Evolutionary conservation across 2,797 vertebrate species (phyloP).

Genomic region (Poecile montanus): DNA sequence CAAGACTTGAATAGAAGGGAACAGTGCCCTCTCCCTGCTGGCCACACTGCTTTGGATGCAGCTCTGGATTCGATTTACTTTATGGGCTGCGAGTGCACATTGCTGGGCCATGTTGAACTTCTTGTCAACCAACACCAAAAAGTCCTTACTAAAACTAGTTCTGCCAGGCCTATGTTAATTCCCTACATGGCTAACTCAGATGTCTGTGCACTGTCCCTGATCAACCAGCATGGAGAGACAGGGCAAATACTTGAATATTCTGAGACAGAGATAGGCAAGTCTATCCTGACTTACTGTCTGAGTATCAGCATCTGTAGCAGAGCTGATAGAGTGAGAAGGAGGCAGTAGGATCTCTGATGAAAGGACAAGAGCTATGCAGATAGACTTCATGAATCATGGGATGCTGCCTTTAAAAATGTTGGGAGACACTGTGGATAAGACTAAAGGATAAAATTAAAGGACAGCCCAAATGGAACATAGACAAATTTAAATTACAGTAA

Average conservation of each 20-base stretch:
- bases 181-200: not conserved
- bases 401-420: not conserved
- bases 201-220: not conserved
- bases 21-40: not conserved
- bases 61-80: not conserved
- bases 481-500: not conserved
- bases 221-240: not conserved
- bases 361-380: not conserved
- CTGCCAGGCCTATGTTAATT: not conserved
- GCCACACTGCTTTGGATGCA: not conserved
- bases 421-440: not conserved
- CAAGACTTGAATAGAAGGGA: not conserved
- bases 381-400: not conserved
- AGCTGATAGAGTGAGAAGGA: not conserved
- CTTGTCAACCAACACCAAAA: not conserved
- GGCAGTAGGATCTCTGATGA: not conserved
- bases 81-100: rapidly evolving
- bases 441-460: not conserved
- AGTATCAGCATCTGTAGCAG: not conserved
- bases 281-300: not conserved
- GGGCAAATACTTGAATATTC: not conserved
- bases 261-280: not conserved
- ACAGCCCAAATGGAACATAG: not conserved
- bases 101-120: not conserved
- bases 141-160: not conserved